Conservation (phyloP, 53 echinoderm and acorn worm genomes). For the Actinopyga echinites region DNA sequence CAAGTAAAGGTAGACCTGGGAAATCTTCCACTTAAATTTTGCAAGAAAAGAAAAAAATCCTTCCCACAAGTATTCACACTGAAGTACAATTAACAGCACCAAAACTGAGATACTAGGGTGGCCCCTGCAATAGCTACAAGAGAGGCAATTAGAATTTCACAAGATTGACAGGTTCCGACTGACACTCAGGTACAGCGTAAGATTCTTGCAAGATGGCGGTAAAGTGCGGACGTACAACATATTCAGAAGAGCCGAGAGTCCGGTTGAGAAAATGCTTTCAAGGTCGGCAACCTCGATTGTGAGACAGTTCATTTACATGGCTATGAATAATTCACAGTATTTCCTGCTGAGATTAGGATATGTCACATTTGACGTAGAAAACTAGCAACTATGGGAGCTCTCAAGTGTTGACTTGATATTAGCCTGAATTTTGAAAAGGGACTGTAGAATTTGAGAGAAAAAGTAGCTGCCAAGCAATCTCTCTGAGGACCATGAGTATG, state of each 20-base stretch:
- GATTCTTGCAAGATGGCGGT: not conserved
- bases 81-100: too few relatives aligned
- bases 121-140: conserved; percentile 33
- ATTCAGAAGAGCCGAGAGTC: conserved; percentile 21
- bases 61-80: too few relatives aligned
- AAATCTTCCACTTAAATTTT: too few relatives aligned
- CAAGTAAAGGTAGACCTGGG: too few relatives aligned
- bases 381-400: conserved; percentile 8
- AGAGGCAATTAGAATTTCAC: conserved; percentile 31
- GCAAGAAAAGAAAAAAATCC: too few relatives aligned
- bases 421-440: conserved; percentile 31
- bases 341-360: conserved; percentile 36
- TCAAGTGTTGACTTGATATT: conserved; percentile 20
- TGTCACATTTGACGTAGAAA: conserved; percentile 29
- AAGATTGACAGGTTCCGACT: conserved; percentile 25
- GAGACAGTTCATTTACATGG: conserved; percentile 40
- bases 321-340: conserved; percentile 35
- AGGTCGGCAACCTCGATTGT: conserved; percentile 30
- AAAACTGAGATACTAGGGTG: not conserved
- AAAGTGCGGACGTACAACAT: not conserved
- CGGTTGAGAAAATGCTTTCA: conserved; percentile 22
- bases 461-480: too few relatives aligned
- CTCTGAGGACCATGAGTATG: too few relatives aligned
- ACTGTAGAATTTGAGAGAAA: not conserved
- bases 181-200: conserved; percentile 14